phyloP scores from a whole-genome alignment of 2,113 vertebrate genomes.

The Poecilia latipinna region DNA sequence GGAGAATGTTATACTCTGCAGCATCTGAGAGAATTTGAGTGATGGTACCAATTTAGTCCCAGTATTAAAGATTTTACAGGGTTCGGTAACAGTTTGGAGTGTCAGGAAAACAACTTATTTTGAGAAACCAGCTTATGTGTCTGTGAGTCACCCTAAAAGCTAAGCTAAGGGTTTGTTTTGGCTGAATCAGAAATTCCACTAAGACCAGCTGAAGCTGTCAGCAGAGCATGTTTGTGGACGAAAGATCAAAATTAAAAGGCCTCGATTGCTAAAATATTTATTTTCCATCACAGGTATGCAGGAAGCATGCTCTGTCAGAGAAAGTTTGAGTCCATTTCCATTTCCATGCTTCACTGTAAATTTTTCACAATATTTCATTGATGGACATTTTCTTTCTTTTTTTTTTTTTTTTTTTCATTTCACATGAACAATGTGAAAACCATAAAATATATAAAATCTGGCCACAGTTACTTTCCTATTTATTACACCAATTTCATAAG shows the following conservation, averaged over 20 bases:
- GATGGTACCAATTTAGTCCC: too few species aligned
- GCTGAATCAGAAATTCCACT: background rate
- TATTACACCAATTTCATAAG: conserved; percentile 4
- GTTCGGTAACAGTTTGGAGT: background rate
- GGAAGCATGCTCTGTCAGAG: background rate
- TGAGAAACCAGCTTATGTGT: background rate
- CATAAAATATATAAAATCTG: background rate
- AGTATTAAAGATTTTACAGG: background rate
- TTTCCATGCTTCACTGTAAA: background rate
- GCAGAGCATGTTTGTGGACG: too few species aligned
- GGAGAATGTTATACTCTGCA: background rate
- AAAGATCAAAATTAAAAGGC: background rate
- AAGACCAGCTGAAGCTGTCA: background rate
- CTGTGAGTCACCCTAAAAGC: background rate
- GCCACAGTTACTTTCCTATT: background rate
- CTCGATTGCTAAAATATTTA: background rate
- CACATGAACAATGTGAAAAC: background rate
- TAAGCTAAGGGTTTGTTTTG: background rate
- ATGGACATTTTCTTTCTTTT: background rate
- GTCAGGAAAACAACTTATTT: too few species aligned
- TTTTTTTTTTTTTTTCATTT: background rate
- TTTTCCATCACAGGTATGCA: background rate
- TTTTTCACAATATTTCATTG: background rate
- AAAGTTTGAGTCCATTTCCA: too few species aligned
- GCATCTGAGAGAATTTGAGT: too few species aligned